Percentiles rank a stretch among this genome's conserved stretches.
Conservation (phyloP, 2,113 vertebrate genomes). For the Malurus alboscapulatus region DNA sequence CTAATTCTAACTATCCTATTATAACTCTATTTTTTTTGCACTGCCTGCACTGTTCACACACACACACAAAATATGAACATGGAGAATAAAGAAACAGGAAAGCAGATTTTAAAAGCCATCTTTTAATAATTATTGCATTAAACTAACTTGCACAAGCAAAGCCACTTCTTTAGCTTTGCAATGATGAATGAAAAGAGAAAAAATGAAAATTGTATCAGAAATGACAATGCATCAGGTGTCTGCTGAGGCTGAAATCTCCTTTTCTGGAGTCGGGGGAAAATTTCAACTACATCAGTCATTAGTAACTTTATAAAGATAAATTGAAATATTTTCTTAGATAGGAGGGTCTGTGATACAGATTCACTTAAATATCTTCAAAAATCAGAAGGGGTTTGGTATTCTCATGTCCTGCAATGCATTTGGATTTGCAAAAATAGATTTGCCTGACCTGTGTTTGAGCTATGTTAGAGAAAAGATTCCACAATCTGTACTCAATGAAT, state of each 20-base stretch:
- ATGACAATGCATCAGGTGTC: neutral
- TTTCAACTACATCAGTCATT: neutral
- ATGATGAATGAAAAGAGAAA: neutral
- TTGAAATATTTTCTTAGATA: neutral
- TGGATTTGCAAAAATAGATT: neutral
- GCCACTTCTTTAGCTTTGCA: neutral
- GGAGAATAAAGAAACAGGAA: neutral
- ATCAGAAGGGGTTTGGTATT: neutral
- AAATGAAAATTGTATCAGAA: neutral
- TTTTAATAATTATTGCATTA: neutral
- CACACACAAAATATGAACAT: fast-evolving
- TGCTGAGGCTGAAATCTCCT: neutral
- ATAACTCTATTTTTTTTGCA: neutral
- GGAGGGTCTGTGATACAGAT: fast-evolving
- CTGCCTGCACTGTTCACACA: neutral
- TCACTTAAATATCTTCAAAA: neutral
- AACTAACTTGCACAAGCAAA: neutral
- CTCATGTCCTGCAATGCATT: neutral
- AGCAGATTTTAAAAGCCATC: neutral
- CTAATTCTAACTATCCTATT: neutral
- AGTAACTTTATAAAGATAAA: neutral
- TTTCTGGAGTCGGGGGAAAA: neutral
- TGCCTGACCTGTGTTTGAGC: neutral
- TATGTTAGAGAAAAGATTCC: neutral
- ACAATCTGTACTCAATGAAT: neutral